Base-by-base conservation (phyloP, 2,113 vertebrate genomes). In the Carlito syrichta region DNA sequence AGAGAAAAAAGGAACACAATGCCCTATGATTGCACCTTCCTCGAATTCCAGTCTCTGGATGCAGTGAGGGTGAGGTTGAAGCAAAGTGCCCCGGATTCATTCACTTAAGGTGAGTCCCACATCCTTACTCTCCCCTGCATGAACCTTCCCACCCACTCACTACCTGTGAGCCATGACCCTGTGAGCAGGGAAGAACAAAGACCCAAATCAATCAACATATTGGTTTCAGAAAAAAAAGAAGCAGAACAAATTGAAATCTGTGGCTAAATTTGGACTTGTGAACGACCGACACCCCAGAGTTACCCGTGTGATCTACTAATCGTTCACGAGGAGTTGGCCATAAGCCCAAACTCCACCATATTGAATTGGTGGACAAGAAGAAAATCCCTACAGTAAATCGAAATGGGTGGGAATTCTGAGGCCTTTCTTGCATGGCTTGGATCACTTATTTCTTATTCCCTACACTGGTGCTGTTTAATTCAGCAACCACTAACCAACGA, bases 361-460 rank as follows among this genome's bases (percentile, higher is more conserved):
- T 4, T 3, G 9, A 66, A 12, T n/a, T n/a, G n/a, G n/a, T 2
- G 20, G 27, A 12, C 8, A 10, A 6, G 16, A 30, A 91, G 86
- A 92, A 43, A 74, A 93, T 40, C 20, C 60, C 2, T 27, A 68
- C 52, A 12, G 43, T 12, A 27, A 82, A 89, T 32, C 85, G 83
- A 88, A 5, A 63, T 25, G 2, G 19, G 4, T 20, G 66, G 63
- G n/a, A 19, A 91, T 69, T 91, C 95, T 71, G 50, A 89, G 32
- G 14, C 48, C 86, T 79, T 71, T 73, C 40, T 89, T 89, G 86
- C 43, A 4, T 56, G 95, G 68, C 96, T 93, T 84, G 74, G 60
- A 85, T 82, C 92, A 16, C 95, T 81, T 74, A 73, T 78, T 91
- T 92, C 95, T 89, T 94, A 95, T 92, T 95, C 97, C 92, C 89